Base-by-base conservation (phyloP, 2,888 invertebrate species). In the Drosophila vallismaia region DNA sequence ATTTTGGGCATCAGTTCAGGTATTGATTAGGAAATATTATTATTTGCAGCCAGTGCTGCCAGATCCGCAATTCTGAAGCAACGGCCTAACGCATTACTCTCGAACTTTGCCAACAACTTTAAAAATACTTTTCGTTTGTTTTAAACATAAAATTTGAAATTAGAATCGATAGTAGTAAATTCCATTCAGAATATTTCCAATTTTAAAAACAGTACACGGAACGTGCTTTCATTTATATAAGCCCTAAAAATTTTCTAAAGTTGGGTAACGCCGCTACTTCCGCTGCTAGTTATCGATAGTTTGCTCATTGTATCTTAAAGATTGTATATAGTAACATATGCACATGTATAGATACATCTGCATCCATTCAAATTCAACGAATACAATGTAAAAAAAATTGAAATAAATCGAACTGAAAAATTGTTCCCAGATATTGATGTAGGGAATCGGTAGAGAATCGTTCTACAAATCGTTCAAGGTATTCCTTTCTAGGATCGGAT, bases 31-130 rank as follows among this genome's bases (percentile, higher is more conserved):
- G 62, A 71, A 68, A 52, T 71, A 69, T 64, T 63, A 63, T 63
- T 68, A 68, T 66, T 79, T 79, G 79, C 74, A 44, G 77, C 71
- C 75, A 79, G 79, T 72, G 68, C 74, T 75, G 71, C 79, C 79
- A 72, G 69, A 71, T 74, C n/a, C 5, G 52, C 46, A 82, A 75
- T 67, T 64, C 67, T n/a, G n/a, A 7, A 33, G 19, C 4, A 36
- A 57, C 24, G 57, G 63, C n/a, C 14, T 58, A 58, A 8, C 26
- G 58, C 54, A 26, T 40, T 31, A 14, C 42, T 1, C 0, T n/a
- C 1, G 4, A 9, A n/a, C 24, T 19, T 24, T 44, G 19, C 7
- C 14, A 1, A 0, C 14, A 12, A 14, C 40, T 14, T 12, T n/a
- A 12, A n/a, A 38, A 38, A 38, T 40, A 40, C 40, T 14, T 14